Base-by-base conservation (phyloP, 2,113 vertebrate species). In the Pipra filicauda region DNA sequence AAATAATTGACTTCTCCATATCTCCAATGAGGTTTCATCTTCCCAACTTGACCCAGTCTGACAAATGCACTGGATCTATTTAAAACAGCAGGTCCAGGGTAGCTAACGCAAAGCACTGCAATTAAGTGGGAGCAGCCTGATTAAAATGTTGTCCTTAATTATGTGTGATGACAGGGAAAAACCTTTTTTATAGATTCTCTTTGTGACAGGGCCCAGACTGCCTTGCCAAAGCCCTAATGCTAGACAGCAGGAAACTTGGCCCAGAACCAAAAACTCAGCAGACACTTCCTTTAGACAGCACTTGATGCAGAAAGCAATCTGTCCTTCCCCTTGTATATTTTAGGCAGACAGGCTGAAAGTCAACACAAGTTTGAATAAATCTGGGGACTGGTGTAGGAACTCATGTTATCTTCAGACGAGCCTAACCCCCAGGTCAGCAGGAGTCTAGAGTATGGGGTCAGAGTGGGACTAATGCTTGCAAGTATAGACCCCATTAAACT, bases 131-230 rank as follows among this genome's bases (percentile, higher is more conserved):
- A 96, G 96, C 90, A 67, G 71, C 55, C 84, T 94, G 96, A 97
- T 96, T 95, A 95, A 96, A 96, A 96, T 86, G 90, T 96, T 96
- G 93, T 88, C 93, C 89, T 95, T 96, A 97, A 97, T 96, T 95
- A 96, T 70, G 96, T 95, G 95, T 31, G 93, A 96, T 96, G 95
- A 95, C 93, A 92, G 80, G 85, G 41, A 87, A 96, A 96, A 92
- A 52, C 24, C 81, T 84, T 88, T 95, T 94, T 91, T 89, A 92
- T 83, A 61, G 91, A 95, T 97, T 96, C 74, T 85, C 88, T 85
- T 87, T 94, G 94, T 97, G 96, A 94, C 96, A 96, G 57, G 88
- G 75, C 93, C 62, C 86, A 85, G 88, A 26, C 23, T 92, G 83
- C 91, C 37, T 94, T 96, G 96, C 95, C 97, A 97, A 96, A 95